Base-by-base conservation (phyloP, 2,888 invertebrate species). In the Allophyes oxyacanthae region DNA sequence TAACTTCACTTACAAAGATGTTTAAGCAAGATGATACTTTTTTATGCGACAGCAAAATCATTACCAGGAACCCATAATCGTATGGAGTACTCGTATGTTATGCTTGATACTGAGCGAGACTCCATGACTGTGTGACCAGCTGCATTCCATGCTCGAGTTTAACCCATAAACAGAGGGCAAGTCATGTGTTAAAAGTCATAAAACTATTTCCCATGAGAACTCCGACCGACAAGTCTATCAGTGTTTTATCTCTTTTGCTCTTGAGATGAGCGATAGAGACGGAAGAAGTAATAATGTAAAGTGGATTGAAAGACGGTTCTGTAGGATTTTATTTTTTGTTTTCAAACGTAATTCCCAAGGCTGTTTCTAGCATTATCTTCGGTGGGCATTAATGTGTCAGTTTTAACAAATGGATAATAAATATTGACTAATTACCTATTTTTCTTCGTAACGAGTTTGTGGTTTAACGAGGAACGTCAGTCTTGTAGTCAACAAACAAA, bases 121-220 rank as follows among this genome's bases (percentile, higher is more conserved):
- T 54, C 36, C 45, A 67, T 67, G 33, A 57, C 63, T 59, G 68
- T 76, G 73, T 78, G 59, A 52, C 56, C 76, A 80, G 77, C 76
- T 77, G 78, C 52, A 63, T 64, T 68, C 71, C 52, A 41, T 56
- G 49, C 61, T 46, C 60, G 43, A 55, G 59, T 60, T 64, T 57
- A 72, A 61, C 56, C 60, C 66, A 71, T 75, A 74, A 69, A 72
- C 59, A 66, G 48, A 49, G 13, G 59, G 48, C 63, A 53, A 68
- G 61, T 54, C 77, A 78, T 79, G 70, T 78, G 83, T 79, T 77
- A 54, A 64, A 70, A 66, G 62, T 64, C 68, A 77, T 79, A 83
- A 82, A 82, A 78, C 72, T 26, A 71, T 70, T 83, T 81, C 84
- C 77, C 84, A 80, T 79, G 79, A 67, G 75, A 63, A 38, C 65